phyloP scores from a whole-genome alignment of 2,797 vertebrate species.

The Labroides dimidiatus region DNA sequence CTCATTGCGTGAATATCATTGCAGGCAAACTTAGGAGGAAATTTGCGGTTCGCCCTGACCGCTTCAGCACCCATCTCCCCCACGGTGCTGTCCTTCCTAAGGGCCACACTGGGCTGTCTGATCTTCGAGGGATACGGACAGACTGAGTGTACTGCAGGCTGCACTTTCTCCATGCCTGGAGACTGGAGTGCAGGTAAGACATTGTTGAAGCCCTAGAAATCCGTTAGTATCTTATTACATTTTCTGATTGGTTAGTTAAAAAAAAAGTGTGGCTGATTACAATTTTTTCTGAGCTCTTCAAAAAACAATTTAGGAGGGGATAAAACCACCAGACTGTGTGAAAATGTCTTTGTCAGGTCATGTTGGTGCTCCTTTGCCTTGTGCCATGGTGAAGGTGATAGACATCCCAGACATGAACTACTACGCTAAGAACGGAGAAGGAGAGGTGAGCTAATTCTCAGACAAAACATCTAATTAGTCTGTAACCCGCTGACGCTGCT shows the following conservation, averaged over 20 bases:
- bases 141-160: constrained; percentile 87
- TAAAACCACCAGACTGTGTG: too few species aligned
- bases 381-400: constrained; percentile 82
- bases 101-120: constrained; percentile 85
- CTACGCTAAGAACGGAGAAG: constrained; percentile 79
- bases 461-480: background rate
- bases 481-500: background rate
- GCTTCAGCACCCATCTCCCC: constrained; percentile 87
- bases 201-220: too few species aligned
- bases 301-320: too few species aligned
- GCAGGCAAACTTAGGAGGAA: constrained; percentile 84
- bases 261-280: too few species aligned
- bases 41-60: constrained; percentile 84
- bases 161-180: constrained; percentile 87
- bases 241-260: too few species aligned
- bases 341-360: constrained; percentile 75
- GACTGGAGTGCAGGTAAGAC: constrained; percentile 84
- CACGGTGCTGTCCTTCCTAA: constrained; percentile 84
- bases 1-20: constrained; percentile 13
- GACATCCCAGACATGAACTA: constrained; percentile 89
- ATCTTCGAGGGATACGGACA: constrained; percentile 88
- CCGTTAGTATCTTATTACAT: too few species aligned
- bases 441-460: constrained; percentile 77
- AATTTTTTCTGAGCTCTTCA: too few species aligned
- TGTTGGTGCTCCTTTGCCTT: constrained; percentile 85